phyloP scores from a whole-genome alignment of 2,797 vertebrate species.

The Malacoctenus gilli region DNA sequence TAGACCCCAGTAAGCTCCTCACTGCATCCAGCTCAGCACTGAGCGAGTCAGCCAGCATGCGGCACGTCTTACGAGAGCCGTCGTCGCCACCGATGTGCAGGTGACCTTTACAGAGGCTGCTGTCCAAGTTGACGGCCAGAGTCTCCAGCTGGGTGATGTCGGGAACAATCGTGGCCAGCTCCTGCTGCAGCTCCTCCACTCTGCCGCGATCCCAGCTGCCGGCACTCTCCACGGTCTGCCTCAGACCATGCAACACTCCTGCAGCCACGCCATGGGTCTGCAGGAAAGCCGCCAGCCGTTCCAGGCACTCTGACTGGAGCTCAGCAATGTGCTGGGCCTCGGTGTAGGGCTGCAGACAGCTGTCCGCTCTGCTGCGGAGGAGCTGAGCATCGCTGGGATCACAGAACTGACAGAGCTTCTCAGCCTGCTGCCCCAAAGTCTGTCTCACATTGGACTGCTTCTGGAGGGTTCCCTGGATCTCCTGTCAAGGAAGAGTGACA shows the following conservation, averaged over 20 bases:
- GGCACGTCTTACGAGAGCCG: slow-evolving; percentile 87
- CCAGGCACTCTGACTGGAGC: slow-evolving; percentile 83
- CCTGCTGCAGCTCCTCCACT: slow-evolving; percentile 86
- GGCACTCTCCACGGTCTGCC: slow-evolving; percentile 87
- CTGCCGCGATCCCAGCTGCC: slow-evolving; percentile 88
- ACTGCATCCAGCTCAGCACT: slow-evolving; percentile 86
- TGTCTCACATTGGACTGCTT: slow-evolving; percentile 78
- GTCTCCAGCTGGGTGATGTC: slow-evolving; percentile 86
- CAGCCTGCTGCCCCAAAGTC: slow-evolving; percentile 81
- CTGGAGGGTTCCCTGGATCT: slow-evolving; percentile 79
- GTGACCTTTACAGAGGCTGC: slow-evolving; percentile 89
- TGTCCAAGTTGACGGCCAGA: slow-evolving; percentile 84
- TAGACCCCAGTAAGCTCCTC: slow-evolving; percentile 86
- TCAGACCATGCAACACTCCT: slow-evolving; percentile 80
- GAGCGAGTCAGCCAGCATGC: slow-evolving; percentile 85
- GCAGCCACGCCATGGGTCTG: slow-evolving; percentile 78
- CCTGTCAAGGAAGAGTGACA: slow-evolving; percentile 73
- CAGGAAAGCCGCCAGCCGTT: slow-evolving; percentile 84
- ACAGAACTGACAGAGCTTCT: slow-evolving; percentile 84
- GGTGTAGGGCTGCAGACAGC: slow-evolving; percentile 88
- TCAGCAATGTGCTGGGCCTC: slow-evolving; percentile 85
- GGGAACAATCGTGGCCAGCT: slow-evolving; percentile 80
- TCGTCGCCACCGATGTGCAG: slow-evolving; percentile 84
- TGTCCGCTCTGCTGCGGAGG: slow-evolving; percentile 84
- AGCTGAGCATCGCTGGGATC: slow-evolving; percentile 80